Percentiles rank a stretch among this genome's conserved stretches.
Conservation (phyloP, 2,888 invertebrate species). For the Drosophila incognita region DNA sequence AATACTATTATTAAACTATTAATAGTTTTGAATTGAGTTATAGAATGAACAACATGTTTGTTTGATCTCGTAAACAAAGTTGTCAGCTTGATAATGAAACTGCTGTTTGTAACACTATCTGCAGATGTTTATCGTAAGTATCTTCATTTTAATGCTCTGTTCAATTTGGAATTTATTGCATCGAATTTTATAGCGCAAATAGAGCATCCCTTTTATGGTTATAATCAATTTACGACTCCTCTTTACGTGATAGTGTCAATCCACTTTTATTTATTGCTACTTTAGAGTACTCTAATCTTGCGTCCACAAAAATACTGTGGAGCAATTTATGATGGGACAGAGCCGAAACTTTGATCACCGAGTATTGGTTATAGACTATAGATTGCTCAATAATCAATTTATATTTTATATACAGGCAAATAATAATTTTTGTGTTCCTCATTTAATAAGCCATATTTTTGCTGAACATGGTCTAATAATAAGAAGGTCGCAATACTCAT, state of each 20-base stretch:
- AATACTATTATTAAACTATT: neutral
- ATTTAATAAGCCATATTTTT: slow-evolving; percentile 26
- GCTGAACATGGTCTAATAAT: slow-evolving; percentile 19
- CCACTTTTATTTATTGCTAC: slow-evolving; percentile 7
- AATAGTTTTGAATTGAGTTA: slow-evolving; percentile 3
- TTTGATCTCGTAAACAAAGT: neutral
- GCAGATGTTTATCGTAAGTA: too few relatives aligned
- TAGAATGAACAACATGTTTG: neutral
- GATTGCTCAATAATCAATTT: neutral
- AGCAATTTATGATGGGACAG: slow-evolving; percentile 1
- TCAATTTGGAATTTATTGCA: neutral
- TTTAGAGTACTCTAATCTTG: neutral
- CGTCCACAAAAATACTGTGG: neutral
- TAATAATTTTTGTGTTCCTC: slow-evolving; percentile 6
- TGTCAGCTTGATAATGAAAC: neutral
- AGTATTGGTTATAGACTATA: neutral
- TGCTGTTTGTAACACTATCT: neutral
- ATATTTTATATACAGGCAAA: neutral
- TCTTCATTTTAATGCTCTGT: neutral
- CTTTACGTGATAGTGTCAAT: neutral
- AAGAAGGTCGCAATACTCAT: slow-evolving; percentile 2
- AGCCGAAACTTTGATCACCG: neutral
- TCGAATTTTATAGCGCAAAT: slow-evolving; percentile 1
- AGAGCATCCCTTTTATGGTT: neutral
- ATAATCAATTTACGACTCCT: slow-evolving; percentile 3